Evolutionary conservation across 2,888 invertebrate species (phyloP), one percentile per base, ranked within the genome.

Genomic region (Agriopis aurantiaria): DNA sequence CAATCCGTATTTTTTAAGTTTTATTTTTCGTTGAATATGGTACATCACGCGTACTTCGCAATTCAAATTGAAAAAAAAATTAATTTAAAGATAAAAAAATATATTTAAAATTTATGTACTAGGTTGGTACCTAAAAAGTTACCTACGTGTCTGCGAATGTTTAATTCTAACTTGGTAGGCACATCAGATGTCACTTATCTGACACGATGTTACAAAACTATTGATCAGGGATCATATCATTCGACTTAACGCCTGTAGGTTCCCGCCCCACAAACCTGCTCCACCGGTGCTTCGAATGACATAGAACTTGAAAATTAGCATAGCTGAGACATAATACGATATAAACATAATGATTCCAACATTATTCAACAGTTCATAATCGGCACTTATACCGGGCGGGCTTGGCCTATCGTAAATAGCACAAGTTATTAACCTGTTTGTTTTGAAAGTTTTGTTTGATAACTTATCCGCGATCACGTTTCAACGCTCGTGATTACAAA

Each of bases 231-330:
- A 57, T 11, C 41, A 58, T 33, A 64, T 14, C 58, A 53, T 53
- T 23, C 45, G 8, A 56, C 46, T 17, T 55, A 46, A 65, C 45
- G 62, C 65, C 69, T 64, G 48, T 51, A 68, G 58, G 64, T 69
- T 52, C 62, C 55, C 53, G 66, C 67, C 63, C 64, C 61, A 72
- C 76, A 80, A 89, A 89, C 88, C 86, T 80, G 88, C 80, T 79
- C 70, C 61, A 82, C 86, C 80, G 78, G 88, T 83, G 80, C 79
- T 78, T 77, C 75, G 76, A 84, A 85, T 89, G 89, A 87, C 91
- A 91, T 88, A 90, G 88, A 91, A 92, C 91, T 92, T 91, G 91
- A 90, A 90, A 88, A 90, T 91, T 91, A 78, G 87, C 92, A 91
- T 91, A 91, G 45, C 58, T 46, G 63, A 65, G 48, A 66, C 60